Base-by-base conservation (phyloP, 2,888 invertebrate species). In the Candidula unifasciata region DNA sequence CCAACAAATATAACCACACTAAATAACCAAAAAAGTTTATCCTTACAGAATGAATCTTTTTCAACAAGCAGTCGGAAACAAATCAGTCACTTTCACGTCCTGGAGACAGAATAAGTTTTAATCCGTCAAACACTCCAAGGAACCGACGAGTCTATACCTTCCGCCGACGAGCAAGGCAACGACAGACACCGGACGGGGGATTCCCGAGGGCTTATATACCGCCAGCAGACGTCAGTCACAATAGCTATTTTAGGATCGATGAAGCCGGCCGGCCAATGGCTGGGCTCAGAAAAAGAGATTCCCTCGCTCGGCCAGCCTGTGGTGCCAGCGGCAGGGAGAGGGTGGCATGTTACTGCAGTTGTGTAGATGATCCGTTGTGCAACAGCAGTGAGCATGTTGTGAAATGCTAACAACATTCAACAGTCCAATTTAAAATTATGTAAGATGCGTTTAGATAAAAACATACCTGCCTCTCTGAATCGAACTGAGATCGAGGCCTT, bases 161-260 rank as follows among this genome's bases (percentile, higher is more conserved):
- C 89, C 86, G 89, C 86, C 88, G 84, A 89, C 88, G 87, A 88
- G 89, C 89, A 87, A 90, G 89, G 90, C 90, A 90, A 92, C 91
- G 91, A 90, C 91, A 91, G 89, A 89, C 89, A 88, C 86, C 83
- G 71, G 85, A 83, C 86, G 91, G 90, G 89, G 90, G 88, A 87
- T 87, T 90, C 85, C 89, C 76, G 80, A 3, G 79, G 84, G 84
- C 85, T 89, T 90, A 88, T 91, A 91, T 91, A 91, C 88, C 82
- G 57, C 52, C 52, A 76, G 81, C 89, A 13, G 88, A 91, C 90
- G 91, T 91, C 88, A 89, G 91, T 91, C 88, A 89, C 85, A 76
- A 33, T 74, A 64, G 80, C 79, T 85, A 86, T 85, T 85, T 87
- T 86, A 85, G 78, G 85, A 68, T 81, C 82, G 60, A 76, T 85